phyloP scores from a whole-genome alignment of 2,888 invertebrate genomes.

The Blastobasis lacticolella region DNA sequence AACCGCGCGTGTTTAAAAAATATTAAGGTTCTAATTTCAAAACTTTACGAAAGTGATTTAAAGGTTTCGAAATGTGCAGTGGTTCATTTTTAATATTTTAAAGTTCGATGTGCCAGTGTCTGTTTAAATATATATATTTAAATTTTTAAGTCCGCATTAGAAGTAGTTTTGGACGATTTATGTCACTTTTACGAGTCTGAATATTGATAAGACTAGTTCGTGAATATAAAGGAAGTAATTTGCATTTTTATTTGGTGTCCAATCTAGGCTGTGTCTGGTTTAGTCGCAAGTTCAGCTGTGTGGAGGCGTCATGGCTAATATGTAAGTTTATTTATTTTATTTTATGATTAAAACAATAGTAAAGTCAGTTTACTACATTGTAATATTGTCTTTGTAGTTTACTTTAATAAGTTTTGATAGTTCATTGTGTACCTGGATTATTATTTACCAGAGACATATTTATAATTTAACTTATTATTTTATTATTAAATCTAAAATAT shows the following conservation, averaged over 20 bases:
- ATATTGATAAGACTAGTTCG: neutral
- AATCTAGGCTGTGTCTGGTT: too few species aligned
- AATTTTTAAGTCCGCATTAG: neutral
- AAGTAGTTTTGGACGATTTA: neutral
- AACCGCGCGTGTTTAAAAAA: neutral
- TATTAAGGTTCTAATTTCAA: neutral
- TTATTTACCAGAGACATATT: too few species aligned
- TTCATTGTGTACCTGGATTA: too few species aligned
- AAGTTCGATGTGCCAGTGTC: neutral
- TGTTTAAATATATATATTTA: neutral
- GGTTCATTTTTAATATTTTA: neutral
- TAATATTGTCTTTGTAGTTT: too few species aligned
- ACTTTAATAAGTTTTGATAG: too few species aligned
- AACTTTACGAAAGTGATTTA: neutral
- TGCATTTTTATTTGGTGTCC: neutral
- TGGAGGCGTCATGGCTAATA: too few species aligned
- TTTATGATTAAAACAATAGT: too few species aligned
- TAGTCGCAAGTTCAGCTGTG: too few species aligned
- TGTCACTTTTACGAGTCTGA: neutral
- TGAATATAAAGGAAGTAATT: neutral
- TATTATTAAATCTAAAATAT: too few species aligned
- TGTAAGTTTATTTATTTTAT: too few species aligned
- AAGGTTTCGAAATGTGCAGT: neutral
- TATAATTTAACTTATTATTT: too few species aligned
- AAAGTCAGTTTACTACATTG: too few species aligned